phyloP scores from a whole-genome alignment of 23 tunicate genomes.

The Ciona savignyi region DNA sequence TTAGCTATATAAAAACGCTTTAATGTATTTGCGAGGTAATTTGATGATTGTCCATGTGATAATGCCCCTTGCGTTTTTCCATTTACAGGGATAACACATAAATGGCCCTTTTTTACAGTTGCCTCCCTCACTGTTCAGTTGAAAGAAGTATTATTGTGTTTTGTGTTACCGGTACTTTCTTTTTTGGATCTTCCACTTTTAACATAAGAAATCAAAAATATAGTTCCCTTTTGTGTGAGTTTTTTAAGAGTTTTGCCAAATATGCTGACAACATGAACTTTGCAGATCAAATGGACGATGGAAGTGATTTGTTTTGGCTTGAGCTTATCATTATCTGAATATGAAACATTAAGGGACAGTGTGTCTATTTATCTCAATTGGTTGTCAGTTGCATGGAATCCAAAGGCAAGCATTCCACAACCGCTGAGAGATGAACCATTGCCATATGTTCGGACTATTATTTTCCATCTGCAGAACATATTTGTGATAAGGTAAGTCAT shows the following conservation, averaged over 20 bases:
- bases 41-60: too few species aligned
- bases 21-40: too few species aligned
- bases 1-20: too few species aligned
- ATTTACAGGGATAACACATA: too few species aligned
- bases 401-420: conserved; percentile 58
- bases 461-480: conserved; percentile 77
- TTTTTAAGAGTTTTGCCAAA: too few species aligned
- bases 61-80: too few species aligned
- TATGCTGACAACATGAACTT: neutral
- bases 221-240: too few species aligned
- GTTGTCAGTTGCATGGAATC: conserved; percentile 51
- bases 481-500: conserved; percentile 92
- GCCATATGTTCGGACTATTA: conserved; percentile 62
- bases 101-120: too few species aligned
- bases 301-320: conserved; percentile 83
- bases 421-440: conserved; percentile 58
- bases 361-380: conserved; percentile 70
- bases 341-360: conserved; percentile 69
- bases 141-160: too few species aligned
- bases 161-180: too few species aligned
- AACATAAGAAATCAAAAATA: neutral
- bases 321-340: conserved; percentile 61
- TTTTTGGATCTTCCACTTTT: too few species aligned
- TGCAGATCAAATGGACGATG: conserved; percentile 92
- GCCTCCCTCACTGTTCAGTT: too few species aligned